Base-by-base conservation (phyloP, 2,888 invertebrate species). In the Gastrophysa polygoni region DNA sequence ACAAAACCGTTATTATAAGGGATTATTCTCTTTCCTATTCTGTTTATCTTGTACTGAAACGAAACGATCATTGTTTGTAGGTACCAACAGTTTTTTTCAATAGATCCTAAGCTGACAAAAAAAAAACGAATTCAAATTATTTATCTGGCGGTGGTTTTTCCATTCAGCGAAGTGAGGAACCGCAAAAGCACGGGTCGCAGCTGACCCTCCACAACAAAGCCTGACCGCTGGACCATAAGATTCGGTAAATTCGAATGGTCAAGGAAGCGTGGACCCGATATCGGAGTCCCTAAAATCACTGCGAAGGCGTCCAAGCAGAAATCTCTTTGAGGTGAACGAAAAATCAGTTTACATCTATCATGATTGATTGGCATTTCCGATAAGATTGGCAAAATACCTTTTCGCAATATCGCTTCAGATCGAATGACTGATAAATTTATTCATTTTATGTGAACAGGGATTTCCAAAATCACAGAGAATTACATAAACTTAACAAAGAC, bases 231-330 rank as follows among this genome's bases (percentile, higher is more conserved):
- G 38, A 38, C 38, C 38, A 38, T 38, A 38, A 38, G 38, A 38
- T 38, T 38, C 38, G 14, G 38, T 38, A 1, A 38, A 38, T 38
- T 2, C 14, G 14, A n/a, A 57, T 59, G 61, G 49, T 46, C 61
- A 61, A 46, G 61, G 59, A 58, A 64, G 61, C 64, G 64, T 61
- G 44, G 16, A 61, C 18, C 46, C 32, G 34, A 61, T 51, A 61
- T 56, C 38, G 17, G 52, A 57, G 52, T 56, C 52, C 50, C 57
- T 50, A 32, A 58, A 64, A 64, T 65, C 65, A 65, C 20, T 32
- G 57, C 44, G 44, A 18, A 51, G 51, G 61, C 61, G 61, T 56
- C 34, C 43, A 46, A 56, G 56, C 56, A 46, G 52, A 61, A 61
- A 51, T 4, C 32, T 56, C 11, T 38, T 14, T 7, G 24, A 24